Percentiles rank a stretch among this genome's conserved stretches.
Evolutionary conservation across 30 jellyfish, hydroid and myxozoan genomes (phyloP).

Genomic region (Cassiopea andromeda): DNA sequence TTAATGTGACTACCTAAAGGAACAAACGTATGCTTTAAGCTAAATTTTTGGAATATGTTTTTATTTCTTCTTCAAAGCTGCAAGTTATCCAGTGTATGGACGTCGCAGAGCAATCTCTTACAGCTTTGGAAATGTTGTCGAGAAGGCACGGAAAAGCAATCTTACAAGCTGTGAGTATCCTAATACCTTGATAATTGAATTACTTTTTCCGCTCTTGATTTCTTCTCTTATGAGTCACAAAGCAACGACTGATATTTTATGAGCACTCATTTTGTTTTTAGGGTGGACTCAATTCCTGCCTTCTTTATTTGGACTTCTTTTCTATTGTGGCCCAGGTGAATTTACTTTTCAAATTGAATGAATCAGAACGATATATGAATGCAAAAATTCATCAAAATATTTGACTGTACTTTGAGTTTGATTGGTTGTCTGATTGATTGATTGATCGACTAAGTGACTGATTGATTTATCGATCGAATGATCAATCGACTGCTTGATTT

Average conservation of each 20-base stretch:
- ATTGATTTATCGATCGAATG: background rate
- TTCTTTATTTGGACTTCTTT: slow-evolving; percentile 91
- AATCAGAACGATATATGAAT: background rate
- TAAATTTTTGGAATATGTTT: too few relatives aligned
- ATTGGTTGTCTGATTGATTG: background rate
- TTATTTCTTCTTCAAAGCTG: slow-evolving; percentile 47
- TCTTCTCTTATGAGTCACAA: background rate
- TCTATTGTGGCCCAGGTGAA: slow-evolving; percentile 96
- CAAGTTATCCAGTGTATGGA: slow-evolving; percentile 98
- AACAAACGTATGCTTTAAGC: background rate
- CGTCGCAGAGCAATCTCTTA: slow-evolving; percentile 96
- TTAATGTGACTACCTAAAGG: too few relatives aligned
- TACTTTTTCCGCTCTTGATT: background rate
- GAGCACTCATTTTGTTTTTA: slow-evolving; percentile 9
- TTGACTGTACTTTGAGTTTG: background rate
- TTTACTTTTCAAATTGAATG: background rate
- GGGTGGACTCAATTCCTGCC: slow-evolving; percentile 94
- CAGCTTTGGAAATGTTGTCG: slow-evolving; percentile 96
- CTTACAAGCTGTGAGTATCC: slow-evolving; percentile 91
- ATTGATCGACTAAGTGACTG: background rate
- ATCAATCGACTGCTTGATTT: background rate
- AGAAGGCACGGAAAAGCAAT: slow-evolving; percentile 94
- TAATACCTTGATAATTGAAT: background rate
- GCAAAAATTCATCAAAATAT: background rate
- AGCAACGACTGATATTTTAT: too few relatives aligned